Base-by-base conservation (phyloP, 2,797 vertebrate genomes). In the Arctocebus calabarensis region DNA sequence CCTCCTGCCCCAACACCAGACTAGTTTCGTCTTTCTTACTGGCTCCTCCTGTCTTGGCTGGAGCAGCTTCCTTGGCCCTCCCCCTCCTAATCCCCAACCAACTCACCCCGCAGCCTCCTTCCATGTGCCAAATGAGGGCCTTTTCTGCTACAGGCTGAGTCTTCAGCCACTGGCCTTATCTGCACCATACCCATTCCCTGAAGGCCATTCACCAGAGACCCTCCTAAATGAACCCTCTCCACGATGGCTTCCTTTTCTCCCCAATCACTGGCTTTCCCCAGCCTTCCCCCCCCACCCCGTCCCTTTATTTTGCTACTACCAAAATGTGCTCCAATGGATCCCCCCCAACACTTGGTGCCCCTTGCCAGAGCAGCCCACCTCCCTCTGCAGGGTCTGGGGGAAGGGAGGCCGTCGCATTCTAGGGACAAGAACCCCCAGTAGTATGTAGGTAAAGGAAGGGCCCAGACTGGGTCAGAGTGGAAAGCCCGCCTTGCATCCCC, bases 361-460 rank as follows among this genome's bases (percentile, higher is more conserved):
- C 27, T 25, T 48, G 29, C 13, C n/a, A 22, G 17, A 59, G 64
- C 4, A 73, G 32, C 34, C 84, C 29, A 48, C 10, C 59, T 57
- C 34, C 27, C 48, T 62, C 34, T 32, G 11, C 5, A 29, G 25
- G 45, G 6, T 22, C 32, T 73, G 19, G 20, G 14, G 2, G 7
- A 27, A 29, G 9, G 25, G 5, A 40, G 3, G 29, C 23, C 32
- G 37, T 48, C 29, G 11, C 17, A 27, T 22, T 57, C 25, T 14
- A 75, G 61, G 25, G 25, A 7, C 37, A 43, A 29, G 32, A 55
- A 40, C n/a, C 48, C 14, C 12, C 34, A 68, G 45, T 32, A 61
- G 20, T 5, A 4, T n/a, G 5, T 23, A 19, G 23, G 32, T 6
- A 4, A 8, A 5, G 29, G 71, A n/a, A 2, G 27, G 37, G 12